Base-by-base conservation (phyloP, 2,797 vertebrate genomes). In the Borostomias antarcticus region DNA sequence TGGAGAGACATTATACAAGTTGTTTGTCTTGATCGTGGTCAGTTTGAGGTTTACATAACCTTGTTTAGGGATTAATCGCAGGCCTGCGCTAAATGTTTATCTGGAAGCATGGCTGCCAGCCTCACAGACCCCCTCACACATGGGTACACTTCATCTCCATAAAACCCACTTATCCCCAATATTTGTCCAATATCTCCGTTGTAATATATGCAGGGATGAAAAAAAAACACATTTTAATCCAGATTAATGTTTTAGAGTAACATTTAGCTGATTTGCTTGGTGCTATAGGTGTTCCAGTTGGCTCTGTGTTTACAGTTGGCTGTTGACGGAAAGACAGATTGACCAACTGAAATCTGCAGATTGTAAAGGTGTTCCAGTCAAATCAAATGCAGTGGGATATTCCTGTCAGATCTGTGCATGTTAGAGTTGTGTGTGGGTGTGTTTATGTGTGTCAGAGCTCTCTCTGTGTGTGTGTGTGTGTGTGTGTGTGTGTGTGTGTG, bases 351-450 rank as follows among this genome's bases (percentile, higher is more conserved):
- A 76, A 74, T 68, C 73, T 47, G 53, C 61, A 81, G 70, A 80
- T 45, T 45, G 40, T 84, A 79, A 81, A 79, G 62, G 68, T 76
- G 64, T 52, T 76, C 48, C 67, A 54, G 51, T 85, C 69, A 75
- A 77, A 84, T 88, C 80, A 85, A 82, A 86, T 71, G 40, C 70
- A 85, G 83, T 82, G 78, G 29, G 77, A 80, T 86, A 80, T 76
- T n/a, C n/a, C n/a, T n/a, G n/a, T n/a, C n/a, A n/a, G n/a, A n/a
- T n/a, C n/a, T n/a, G n/a, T n/a, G 69, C 69, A 33, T 69, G 70
- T 82, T 80, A 74, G 73, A 79, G 72, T 79, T 73, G 75, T 69
- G 72, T 62, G 79, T 77, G 71, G 43, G 54, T 73, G 60, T 83
- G 74, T 84, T 82, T 77, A 75, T 88, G 79, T 86, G 70, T 69